A percentile compares a stretch with the other conserved stretches of the same genome.
Evolutionary conservation across 2,888 invertebrate species (phyloP).

Genomic region (Chloromyia formosa): DNA sequence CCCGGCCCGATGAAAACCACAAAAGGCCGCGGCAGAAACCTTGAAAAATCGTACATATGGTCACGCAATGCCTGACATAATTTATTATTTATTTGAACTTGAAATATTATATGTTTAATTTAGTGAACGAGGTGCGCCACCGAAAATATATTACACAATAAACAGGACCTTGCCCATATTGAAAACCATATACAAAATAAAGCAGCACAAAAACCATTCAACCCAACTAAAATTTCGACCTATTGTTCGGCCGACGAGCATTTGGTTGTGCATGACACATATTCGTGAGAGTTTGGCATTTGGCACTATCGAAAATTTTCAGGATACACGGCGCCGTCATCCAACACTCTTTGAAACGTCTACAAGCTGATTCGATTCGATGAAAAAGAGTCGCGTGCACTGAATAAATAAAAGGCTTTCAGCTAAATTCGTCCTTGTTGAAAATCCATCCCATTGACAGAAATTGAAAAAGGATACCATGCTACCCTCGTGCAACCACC

Average conservation of each 20-base stretch:
- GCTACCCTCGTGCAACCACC: background rate
- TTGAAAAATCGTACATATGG: too few relatives aligned
- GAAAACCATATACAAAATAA: too few relatives aligned
- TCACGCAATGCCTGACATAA: too few relatives aligned
- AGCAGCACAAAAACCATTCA: too few relatives aligned
- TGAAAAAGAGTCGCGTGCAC: constrained; percentile 27
- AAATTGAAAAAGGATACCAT: background rate
- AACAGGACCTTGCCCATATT: background rate
- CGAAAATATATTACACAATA: background rate
- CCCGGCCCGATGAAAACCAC: too few relatives aligned
- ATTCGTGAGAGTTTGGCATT: background rate
- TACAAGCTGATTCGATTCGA: background rate
- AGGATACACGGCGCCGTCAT: constrained; percentile 22
- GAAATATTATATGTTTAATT: background rate
- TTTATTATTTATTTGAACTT: too few relatives aligned
- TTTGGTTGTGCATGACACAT: background rate
- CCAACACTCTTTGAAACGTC: constrained; percentile 8
- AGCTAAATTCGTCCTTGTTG: constrained; percentile 14
- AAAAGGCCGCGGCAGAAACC: too few relatives aligned
- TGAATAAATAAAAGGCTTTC: constrained; percentile 33
- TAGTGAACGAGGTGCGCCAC: background rate
- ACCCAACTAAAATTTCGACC: background rate
- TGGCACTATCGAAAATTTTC: background rate
- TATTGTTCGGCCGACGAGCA: background rate
- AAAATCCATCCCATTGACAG: background rate